Evolutionary conservation across 2,113 vertebrate genomes (phyloP).

Genomic region (Nibea albiflora): DNA sequence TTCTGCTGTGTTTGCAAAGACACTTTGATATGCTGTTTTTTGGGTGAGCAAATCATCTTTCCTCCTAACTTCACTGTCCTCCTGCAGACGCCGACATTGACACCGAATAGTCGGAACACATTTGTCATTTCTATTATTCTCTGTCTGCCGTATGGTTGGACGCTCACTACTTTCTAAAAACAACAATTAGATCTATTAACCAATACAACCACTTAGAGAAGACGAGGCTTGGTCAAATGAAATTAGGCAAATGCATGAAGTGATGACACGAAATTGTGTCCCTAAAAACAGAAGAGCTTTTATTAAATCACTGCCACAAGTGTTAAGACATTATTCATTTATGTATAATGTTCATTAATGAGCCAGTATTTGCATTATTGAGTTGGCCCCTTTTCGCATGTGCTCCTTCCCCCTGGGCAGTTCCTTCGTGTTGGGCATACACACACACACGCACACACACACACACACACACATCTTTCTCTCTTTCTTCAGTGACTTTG

Average conservation of each 20-base stretch:
- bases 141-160: neutral
- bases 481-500: slow-evolving; percentile 48
- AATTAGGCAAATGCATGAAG: slow-evolving; percentile 38
- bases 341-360: slow-evolving; percentile 75
- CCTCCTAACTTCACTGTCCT: neutral
- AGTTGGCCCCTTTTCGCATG: slow-evolving; percentile 64
- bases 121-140: neutral
- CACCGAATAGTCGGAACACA: neutral
- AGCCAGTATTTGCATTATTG: slow-evolving; percentile 76
- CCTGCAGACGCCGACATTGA: neutral
- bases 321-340: slow-evolving; percentile 69
- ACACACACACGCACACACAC: slow-evolving; percentile 41
- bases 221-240: slow-evolving; percentile 15
- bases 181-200: slow-evolving; percentile 26
- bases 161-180: slow-evolving; percentile 8
- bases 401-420: slow-evolving; percentile 55
- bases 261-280: slow-evolving; percentile 35
- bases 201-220: slow-evolving; percentile 2
- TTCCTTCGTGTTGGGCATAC: slow-evolving; percentile 37
- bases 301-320: slow-evolving; percentile 58
- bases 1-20: neutral
- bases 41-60: neutral
- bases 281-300: slow-evolving; percentile 60
- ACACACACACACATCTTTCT: slow-evolving; percentile 31
- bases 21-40: neutral